These are phyloP conservation scores for Baccha elongata DNA, from an alignment of 2,888 invertebrate species.

Conservation along the genomic window DNA sequence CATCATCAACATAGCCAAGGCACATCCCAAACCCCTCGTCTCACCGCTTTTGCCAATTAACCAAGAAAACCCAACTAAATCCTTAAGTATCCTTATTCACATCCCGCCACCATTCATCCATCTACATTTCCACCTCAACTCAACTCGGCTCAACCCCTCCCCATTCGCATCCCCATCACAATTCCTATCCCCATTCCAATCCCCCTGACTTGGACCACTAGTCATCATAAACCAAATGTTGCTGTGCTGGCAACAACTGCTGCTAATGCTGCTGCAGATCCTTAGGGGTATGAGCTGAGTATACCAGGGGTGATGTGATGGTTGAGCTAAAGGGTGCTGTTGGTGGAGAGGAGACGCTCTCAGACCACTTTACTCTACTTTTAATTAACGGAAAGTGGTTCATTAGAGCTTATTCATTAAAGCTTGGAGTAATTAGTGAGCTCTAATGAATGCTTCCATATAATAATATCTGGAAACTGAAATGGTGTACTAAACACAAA, in stretches of 20 bases:
- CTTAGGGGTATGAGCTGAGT: constrained; percentile 18
- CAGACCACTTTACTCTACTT: constrained; percentile 84
- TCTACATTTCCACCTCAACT: constrained; percentile 40
- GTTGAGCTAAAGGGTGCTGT: constrained; percentile 59
- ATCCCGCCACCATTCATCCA: constrained; percentile 73
- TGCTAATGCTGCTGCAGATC: constrained; percentile 51
- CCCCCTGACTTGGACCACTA: constrained; percentile 68
- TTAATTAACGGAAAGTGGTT: constrained; percentile 96
- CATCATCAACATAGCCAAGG: constrained; percentile 43
- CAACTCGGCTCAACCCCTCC: constrained; percentile 8
- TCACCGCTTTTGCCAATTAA: constrained; percentile 72
- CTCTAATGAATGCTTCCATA: constrained; percentile 89
- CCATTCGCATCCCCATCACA: neutral
- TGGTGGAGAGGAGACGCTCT: constrained; percentile 75
- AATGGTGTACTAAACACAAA: constrained; percentile 84
- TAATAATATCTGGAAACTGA: constrained; percentile 82
- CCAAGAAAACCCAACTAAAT: constrained; percentile 74
- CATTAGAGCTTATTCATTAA: constrained; percentile 95
- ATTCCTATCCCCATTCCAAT: constrained; percentile 7
- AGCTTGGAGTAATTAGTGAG: constrained; percentile 95
- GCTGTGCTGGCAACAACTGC: constrained; percentile 71
- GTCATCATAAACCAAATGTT: constrained; percentile 74
- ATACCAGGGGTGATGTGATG: constrained; percentile 8
- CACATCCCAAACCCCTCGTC: constrained; percentile 40
- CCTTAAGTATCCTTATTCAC: constrained; percentile 74